A percentile compares a stretch with the other conserved stretches of the same genome.
phyloP scores from a whole-genome alignment of 2,113 vertebrate genomes.

The Ctenodactylus gundi region DNA sequence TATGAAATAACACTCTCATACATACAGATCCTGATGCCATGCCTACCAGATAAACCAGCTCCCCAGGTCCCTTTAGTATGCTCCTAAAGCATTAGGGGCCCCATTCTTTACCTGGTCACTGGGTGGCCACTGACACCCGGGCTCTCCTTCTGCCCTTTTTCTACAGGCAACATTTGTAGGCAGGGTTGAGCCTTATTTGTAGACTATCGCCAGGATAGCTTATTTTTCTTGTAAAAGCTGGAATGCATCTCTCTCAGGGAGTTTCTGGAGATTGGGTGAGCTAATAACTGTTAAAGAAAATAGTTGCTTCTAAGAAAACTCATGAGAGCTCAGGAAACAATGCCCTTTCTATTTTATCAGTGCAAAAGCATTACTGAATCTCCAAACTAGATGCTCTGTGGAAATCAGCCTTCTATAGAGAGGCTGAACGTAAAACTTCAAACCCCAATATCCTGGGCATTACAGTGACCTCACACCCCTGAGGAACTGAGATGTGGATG shows the following conservation, averaged over 20 bases:
- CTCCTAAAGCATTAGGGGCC: not conserved
- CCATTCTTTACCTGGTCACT: too few species aligned
- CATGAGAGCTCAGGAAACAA: not conserved
- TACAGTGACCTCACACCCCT: not conserved
- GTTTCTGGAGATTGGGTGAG: not conserved
- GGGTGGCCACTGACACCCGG: fast-evolving
- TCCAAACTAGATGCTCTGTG: not conserved
- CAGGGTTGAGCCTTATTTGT: not conserved
- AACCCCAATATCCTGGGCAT: not conserved
- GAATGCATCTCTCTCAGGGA: not conserved
- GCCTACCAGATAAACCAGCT: not conserved
- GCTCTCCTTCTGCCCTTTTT: not conserved
- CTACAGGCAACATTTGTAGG: not conserved
- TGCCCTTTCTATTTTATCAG: not conserved
- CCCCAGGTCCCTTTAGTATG: fast-evolving
- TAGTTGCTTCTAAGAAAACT: not conserved
- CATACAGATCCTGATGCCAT: not conserved
- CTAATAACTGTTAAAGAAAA: not conserved
- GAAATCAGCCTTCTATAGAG: not conserved
- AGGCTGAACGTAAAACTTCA: not conserved
- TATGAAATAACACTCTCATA: not conserved
- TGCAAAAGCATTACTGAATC: not conserved
- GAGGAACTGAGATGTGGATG: not conserved
- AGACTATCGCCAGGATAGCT: not conserved
- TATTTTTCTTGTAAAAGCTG: not conserved